These are phyloP conservation scores for Pangasius sanitwongsei DNA, from an alignment of 2,797 vertebrate species.

Conservation along the genomic window DNA sequence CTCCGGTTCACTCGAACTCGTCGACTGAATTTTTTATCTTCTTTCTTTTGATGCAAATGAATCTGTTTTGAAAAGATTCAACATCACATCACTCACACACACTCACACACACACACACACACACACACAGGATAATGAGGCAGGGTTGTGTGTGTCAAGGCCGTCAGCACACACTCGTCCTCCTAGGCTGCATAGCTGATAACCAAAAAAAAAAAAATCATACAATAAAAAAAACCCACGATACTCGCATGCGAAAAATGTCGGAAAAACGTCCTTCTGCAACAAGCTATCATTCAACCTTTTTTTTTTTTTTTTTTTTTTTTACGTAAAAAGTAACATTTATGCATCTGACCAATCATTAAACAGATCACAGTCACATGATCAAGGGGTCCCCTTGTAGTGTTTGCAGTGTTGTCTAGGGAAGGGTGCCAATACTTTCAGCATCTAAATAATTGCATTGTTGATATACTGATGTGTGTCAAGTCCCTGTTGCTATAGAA, in stretches of 20 bases:
- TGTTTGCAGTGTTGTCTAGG: background rate
- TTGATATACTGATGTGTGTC: background rate
- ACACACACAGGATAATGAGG: background rate
- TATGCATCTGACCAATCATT: background rate
- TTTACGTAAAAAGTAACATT: background rate
- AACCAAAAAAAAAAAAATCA: background rate
- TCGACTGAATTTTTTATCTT: background rate
- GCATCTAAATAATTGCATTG: background rate
- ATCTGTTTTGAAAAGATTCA: background rate
- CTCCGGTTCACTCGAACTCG: background rate
- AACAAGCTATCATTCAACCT: background rate
- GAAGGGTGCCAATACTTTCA: background rate
- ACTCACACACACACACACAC: background rate
- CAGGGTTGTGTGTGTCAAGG: slow-evolving; percentile 3
- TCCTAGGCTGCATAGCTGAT: background rate
- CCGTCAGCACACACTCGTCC: background rate
- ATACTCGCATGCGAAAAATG: background rate
- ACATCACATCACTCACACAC: background rate
- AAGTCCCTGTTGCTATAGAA: background rate
- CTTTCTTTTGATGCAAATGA: background rate
- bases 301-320: background rate
- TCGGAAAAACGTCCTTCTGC: background rate
- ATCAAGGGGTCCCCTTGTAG: no score
- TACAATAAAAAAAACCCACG: background rate
- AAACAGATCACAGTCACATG: background rate